A percentile compares a stretch with the other conserved stretches of the same genome.
phyloP scores from a whole-genome alignment of 2,888 invertebrate species.

The Julus scanicus region DNA sequence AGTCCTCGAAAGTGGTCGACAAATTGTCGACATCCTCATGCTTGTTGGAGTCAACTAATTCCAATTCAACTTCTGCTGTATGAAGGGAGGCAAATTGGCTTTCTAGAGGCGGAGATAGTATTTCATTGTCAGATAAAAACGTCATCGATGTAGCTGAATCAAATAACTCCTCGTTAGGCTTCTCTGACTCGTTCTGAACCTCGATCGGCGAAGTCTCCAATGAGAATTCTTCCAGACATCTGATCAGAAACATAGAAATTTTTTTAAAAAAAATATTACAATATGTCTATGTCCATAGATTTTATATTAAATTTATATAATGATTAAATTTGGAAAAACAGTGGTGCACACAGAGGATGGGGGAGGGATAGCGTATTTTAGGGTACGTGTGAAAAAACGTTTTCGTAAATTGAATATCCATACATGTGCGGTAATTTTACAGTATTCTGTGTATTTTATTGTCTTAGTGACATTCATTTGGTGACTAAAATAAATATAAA shows the following conservation, averaged over 20 bases:
- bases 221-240: not conserved
- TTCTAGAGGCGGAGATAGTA: not conserved
- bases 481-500: not conserved
- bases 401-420: too few species aligned
- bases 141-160: conserved; percentile 27
- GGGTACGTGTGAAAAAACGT: too few species aligned
- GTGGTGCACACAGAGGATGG: too few species aligned
- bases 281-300: not conserved
- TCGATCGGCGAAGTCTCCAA: not conserved
- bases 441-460: too few species aligned
- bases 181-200: not conserved
- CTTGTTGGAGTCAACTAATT: not conserved
- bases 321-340: too few species aligned
- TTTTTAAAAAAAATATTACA: not conserved
- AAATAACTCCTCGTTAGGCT: not conserved
- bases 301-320: not conserved
- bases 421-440: too few species aligned
- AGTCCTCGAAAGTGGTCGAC: not conserved
- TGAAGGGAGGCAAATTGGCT: not conserved
- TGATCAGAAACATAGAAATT: not conserved
- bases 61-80: not conserved
- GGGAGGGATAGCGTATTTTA: too few species aligned
- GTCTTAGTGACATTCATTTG: not conserved
- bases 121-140: not conserved
- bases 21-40: not conserved